Evolutionary conservation across 2,888 invertebrate genomes (phyloP).

Genomic region (Hyalella azteca): DNA sequence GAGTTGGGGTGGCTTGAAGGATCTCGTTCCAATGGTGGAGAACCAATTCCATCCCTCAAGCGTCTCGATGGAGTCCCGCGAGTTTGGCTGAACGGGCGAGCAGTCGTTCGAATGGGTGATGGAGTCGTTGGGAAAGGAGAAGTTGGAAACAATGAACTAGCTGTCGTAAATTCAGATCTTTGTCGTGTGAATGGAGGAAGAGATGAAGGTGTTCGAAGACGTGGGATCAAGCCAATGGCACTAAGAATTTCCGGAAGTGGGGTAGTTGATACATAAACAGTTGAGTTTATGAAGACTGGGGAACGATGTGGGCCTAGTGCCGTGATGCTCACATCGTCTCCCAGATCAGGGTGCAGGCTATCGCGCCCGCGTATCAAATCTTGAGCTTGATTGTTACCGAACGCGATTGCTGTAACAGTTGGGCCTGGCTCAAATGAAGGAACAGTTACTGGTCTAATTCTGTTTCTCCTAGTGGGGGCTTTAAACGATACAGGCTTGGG

Average conservation of each 20-base stretch:
- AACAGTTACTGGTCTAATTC: conserved; percentile 36
- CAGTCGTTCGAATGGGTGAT: neutral
- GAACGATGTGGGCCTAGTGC: conserved; percentile 19
- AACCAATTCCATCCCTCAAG: neutral
- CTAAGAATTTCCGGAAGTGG: conserved; percentile 26
- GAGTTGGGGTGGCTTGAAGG: neutral
- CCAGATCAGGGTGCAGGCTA: neutral
- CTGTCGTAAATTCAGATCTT: neutral
- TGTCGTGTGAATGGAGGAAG: conserved; percentile 4
- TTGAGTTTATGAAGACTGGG: conserved; percentile 41
- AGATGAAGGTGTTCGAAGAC: conserved; percentile 27
- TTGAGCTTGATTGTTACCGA: neutral
- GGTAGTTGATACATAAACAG: conserved; percentile 41
- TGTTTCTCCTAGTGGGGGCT: conserved; percentile 24
- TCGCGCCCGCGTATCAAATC: neutral
- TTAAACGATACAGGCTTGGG: neutral
- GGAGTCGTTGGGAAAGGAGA: neutral
- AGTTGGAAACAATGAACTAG: neutral
- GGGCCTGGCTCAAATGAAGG: neutral
- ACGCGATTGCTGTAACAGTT: neutral
- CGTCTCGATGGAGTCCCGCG: conserved; percentile 28
- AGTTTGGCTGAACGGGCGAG: neutral
- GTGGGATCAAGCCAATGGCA: neutral
- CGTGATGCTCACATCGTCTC: neutral
- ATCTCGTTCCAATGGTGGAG: neutral